phyloP scores from a whole-genome alignment of 2,113 vertebrate genomes.

The Bubalus kerabau region DNA sequence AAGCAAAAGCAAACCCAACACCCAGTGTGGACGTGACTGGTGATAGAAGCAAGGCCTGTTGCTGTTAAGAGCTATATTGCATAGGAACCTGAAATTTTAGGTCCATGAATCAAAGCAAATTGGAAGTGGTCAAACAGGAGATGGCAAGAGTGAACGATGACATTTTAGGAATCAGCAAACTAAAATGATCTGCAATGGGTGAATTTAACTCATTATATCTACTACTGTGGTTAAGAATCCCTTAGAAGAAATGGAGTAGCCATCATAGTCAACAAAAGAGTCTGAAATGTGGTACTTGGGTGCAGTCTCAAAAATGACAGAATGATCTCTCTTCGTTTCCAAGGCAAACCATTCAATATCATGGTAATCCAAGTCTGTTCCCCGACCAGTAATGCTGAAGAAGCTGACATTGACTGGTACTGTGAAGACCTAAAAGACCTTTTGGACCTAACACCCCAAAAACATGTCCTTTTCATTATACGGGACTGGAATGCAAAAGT shows the following conservation, averaged over 20 bases:
- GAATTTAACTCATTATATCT: neutral
- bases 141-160: accelerated
- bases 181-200: neutral
- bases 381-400: accelerated
- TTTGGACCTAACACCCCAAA: neutral
- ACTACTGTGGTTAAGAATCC: neutral
- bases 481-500: neutral
- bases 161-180: neutral
- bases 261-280: neutral
- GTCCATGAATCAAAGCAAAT: neutral
- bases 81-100: neutral
- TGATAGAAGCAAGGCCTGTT: neutral
- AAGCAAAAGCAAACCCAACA: neutral
- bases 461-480: neutral
- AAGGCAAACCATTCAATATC: neutral
- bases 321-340: neutral
- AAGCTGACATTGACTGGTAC: neutral
- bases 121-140: neutral
- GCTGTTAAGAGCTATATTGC: neutral
- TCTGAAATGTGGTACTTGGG: neutral
- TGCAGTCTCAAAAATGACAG: neutral
- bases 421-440: neutral
- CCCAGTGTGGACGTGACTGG: neutral
- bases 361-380: neutral
- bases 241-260: neutral